phyloP scores from a whole-genome alignment of 2,888 invertebrate genomes.

The Pseudanteris insignis region DNA sequence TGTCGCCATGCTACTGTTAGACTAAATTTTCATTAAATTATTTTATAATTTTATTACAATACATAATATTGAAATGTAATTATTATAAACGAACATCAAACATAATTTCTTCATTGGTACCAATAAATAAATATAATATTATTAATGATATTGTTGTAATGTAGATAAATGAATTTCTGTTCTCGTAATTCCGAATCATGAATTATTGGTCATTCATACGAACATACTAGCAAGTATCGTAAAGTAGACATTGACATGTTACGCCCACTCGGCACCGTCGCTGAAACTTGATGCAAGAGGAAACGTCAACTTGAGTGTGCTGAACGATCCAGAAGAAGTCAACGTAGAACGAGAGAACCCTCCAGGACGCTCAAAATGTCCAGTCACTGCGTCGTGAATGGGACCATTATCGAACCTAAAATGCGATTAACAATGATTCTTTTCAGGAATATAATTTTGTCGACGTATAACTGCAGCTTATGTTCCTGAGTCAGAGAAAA shows the following conservation, averaged over 20 bases:
- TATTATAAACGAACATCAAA: too few species aligned
- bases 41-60: too few species aligned
- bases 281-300: slow-evolving; percentile 19
- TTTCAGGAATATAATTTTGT: slow-evolving; percentile 59
- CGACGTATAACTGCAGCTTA: slow-evolving; percentile 59
- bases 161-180: too few species aligned
- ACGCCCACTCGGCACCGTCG: slow-evolving; percentile 46
- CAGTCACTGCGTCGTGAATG: slow-evolving; percentile 53
- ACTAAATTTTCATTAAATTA: too few species aligned
- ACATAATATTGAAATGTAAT: too few species aligned
- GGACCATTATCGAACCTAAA: slow-evolving; percentile 53
- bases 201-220: too few species aligned
- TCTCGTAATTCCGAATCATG: too few species aligned
- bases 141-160: too few species aligned
- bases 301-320: slow-evolving; percentile 24
- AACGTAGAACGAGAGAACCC: slow-evolving; percentile 22
- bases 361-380: slow-evolving; percentile 37
- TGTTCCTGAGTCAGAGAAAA: too few species aligned
- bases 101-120: too few species aligned
- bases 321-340: slow-evolving; percentile 18
- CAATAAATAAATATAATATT: too few species aligned
- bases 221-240: slow-evolving; percentile 46
- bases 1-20: too few species aligned
- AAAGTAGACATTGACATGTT: slow-evolving; percentile 49
- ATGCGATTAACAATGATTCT: slow-evolving; percentile 52